Evolutionary conservation across 2,888 invertebrate species (phyloP).

Genomic region (Pammene aurita): DNA sequence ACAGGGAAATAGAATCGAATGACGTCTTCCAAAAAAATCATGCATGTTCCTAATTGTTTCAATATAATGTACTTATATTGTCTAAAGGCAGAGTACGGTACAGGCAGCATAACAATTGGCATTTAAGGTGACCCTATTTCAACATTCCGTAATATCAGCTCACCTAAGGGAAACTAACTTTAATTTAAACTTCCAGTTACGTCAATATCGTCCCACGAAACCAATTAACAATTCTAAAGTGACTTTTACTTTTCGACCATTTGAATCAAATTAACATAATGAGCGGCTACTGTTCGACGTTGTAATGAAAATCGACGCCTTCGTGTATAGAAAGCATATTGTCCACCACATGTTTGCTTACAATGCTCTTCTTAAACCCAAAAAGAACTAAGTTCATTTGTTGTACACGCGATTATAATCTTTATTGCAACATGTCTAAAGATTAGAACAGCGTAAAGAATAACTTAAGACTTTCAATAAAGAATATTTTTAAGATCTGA

Average conservation of each 20-base stretch:
- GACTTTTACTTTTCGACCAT: conserved; percentile 44
- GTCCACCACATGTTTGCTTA: conserved; percentile 10
- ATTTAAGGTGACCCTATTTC: neutral
- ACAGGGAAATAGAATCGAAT: no score
- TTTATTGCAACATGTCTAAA: neutral
- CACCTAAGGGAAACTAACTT: neutral
- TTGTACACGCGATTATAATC: neutral
- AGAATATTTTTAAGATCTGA: conserved; percentile 4
- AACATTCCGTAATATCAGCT: neutral
- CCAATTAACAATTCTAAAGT: conserved; percentile 44
- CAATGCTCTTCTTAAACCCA: neutral
- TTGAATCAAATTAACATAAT: conserved; percentile 43
- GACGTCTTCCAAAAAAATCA: no score
- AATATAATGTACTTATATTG: no score
- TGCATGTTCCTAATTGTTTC: no score
- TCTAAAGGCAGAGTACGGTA: no score
- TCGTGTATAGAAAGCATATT: conserved; percentile 22
- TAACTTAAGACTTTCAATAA: neutral
- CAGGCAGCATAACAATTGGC: neutral
- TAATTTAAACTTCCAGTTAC: conserved; percentile 14
- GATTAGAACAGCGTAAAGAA: neutral
- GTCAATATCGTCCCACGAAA: conserved; percentile 27
- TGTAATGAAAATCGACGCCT: conserved; percentile 28
- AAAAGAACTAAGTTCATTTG: neutral
- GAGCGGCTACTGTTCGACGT: conserved; percentile 38